Evolutionary conservation across 2,113 vertebrate species (phyloP).

Genomic region (Promerops cafer): DNA sequence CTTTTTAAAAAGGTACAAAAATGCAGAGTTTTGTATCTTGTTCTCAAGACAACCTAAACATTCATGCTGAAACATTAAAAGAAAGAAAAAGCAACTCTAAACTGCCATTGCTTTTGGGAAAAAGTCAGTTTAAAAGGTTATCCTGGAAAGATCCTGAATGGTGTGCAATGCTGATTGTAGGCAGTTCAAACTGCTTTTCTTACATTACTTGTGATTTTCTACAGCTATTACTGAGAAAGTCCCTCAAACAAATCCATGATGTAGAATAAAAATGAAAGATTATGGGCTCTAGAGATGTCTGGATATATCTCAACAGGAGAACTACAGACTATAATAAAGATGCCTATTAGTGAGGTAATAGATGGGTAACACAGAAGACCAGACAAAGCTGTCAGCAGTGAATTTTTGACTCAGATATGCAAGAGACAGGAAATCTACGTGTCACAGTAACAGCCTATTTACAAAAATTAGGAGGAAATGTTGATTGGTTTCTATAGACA

Average conservation of each 20-base stretch:
- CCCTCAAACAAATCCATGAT: neutral
- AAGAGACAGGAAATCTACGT: slow-evolving; percentile 16
- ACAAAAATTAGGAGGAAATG: slow-evolving; percentile 14
- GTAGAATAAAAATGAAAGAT: neutral
- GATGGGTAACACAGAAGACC: neutral
- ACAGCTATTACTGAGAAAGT: neutral
- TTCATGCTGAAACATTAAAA: neutral
- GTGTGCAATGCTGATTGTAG: neutral
- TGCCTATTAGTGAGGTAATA: neutral
- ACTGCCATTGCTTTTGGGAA: neutral
- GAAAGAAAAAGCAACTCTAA: neutral
- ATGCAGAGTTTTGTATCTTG: neutral
- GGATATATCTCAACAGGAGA: neutral
- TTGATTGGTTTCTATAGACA: slow-evolving; percentile 36
- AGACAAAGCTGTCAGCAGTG: neutral
- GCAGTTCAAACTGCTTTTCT: neutral
- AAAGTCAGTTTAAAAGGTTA: slow-evolving; percentile 9
- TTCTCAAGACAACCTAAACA: slow-evolving; percentile 6
- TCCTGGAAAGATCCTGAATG: neutral
- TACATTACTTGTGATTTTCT: neutral
- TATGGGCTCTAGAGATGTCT: neutral
- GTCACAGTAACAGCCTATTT: neutral
- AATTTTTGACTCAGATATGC: slow-evolving; percentile 13
- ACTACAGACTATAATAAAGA: neutral
- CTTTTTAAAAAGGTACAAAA: neutral